Base-by-base conservation (phyloP, 2,888 invertebrate species). In the Heliconius cydno region DNA sequence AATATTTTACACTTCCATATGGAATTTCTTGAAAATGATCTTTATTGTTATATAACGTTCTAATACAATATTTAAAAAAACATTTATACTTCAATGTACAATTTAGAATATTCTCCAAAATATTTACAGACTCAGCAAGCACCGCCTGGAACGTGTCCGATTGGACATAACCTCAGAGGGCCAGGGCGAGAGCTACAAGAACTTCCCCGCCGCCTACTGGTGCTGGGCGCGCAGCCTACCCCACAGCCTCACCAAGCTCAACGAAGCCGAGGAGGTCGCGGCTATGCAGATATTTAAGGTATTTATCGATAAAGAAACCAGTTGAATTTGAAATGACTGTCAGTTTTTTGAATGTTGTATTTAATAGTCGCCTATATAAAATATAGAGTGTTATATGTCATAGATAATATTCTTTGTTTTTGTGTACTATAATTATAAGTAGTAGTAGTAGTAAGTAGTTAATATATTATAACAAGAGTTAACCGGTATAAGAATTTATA, bases 251-350 rank as follows among this genome's bases (percentile, higher is more conserved):
- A 97, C 97, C 79, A 96, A 97, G 86, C 96, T 98, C 82, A 97
- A 97, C 76, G 98, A 98, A 91, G 96, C 97, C 3, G 98, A 98
- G 86, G 97, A 99, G 88, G 97, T 98, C 84, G 96, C 97, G 22
- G 97, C 98, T 88, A 92, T 98, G 85, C 98, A 98, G 92, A 97
- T 98, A 87, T 99, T 98, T 90, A 98, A 98, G 91, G 94, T 94
- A 83, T 63, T 41, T 67, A 57, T 60, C 25, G 7, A 30, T 71
- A 70, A 12, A 70, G 0, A 41, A 25, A 19, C 12, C 5, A 65
- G 28, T 65, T 28, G 19, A 52, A 52, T 52, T 52, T 15, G 19
- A 52, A 22, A 22, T 52, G 2, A 19, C 22, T 19, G 52, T 52
- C 19, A 52, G 2, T 46, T 46, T 46, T 15, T 6, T 52, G 0